Evolutionary conservation across 2,113 vertebrate species (phyloP).

Genomic region (Chrysemys picta): DNA sequence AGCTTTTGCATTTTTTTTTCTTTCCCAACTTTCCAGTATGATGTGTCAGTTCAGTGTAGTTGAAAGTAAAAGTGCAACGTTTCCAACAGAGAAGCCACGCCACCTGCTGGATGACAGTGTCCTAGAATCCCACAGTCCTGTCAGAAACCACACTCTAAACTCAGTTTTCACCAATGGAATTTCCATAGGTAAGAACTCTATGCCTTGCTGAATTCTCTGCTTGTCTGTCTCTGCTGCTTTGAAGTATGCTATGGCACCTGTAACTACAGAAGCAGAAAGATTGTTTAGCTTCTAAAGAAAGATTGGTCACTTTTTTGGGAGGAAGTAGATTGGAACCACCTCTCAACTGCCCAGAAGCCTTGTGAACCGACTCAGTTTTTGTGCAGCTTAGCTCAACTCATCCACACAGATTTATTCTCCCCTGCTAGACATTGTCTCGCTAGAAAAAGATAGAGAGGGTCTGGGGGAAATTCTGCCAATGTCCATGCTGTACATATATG

Average conservation of each 20-base stretch:
- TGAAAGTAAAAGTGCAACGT: constrained; percentile 93
- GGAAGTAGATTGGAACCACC: not conserved
- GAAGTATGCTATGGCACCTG: not conserved
- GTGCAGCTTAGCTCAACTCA: not conserved
- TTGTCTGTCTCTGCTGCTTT: constrained; percentile 23
- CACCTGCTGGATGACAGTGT: constrained; percentile 98
- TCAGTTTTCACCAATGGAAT: constrained; percentile 87
- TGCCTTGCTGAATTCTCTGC: not conserved
- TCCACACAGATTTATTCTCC: not conserved
- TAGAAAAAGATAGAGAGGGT: not conserved
- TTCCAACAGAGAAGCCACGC: constrained; percentile 90
- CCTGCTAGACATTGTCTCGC: not conserved
- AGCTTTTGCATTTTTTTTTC: constrained; percentile 50
- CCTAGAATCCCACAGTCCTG: constrained; percentile 91
- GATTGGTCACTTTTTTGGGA: not conserved
- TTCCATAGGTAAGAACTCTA: constrained; percentile 82
- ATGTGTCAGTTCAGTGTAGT: constrained; percentile 94
- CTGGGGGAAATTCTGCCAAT: not conserved
- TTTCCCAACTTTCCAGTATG: constrained; percentile 81
- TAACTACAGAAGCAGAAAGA: not conserved
- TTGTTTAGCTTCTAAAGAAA: not conserved
- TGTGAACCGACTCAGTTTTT: not conserved
- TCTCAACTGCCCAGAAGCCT: not conserved
- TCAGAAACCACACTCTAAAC: constrained; percentile 75
- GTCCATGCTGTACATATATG: not conserved